Base-by-base conservation (phyloP, 2,113 vertebrate species). In the Apodemus speciosus region DNA sequence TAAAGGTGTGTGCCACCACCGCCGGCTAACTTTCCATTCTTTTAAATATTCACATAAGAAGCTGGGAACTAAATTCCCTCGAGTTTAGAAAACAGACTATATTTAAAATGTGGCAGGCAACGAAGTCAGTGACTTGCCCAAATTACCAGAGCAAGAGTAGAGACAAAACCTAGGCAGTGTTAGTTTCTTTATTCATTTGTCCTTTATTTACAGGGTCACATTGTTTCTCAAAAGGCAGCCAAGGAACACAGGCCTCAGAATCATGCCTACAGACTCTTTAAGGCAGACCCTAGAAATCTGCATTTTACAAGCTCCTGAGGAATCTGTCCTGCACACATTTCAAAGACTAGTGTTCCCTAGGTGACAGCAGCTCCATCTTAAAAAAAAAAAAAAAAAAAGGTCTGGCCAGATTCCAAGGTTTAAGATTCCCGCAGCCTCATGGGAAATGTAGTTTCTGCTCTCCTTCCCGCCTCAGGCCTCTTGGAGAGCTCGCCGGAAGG, bases 401-500 rank as follows among this genome's bases (percentile, higher is more conserved):
- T 0, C 35, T 60, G 38, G 15, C 30, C 9, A 43, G 49, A 2
- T 9, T 21, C 53, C 9, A 2, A 4, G 32, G n/a, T 43, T 73
- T 85, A 85, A 46, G 21, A 4, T 15, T 43, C 91, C 60, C 87
- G 10, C 3, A 53, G 89, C 86, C 73, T 94, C 56, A 38, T 81
- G 96, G 97, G 95, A 96, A 94, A 49, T 94, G 94, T 94, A 96
- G 96, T 97, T 90, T 73, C 1, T 0, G 2, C 0, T 0, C n/a
- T 0, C 20, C 13, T 56, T 35, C 4, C 75, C 18, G 32, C 35
- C 69, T 77, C 51, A 7, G 0, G 18, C 15, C 35, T 76, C 0
- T 18, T 3, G 27, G 40, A 58, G 81, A 9, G n/a, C 69, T n/a
- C 77, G 56, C 69, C 93, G 96, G 88, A 96, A 76, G 51, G 10